Conservation (phyloP, 2,888 invertebrate genomes). For the Octonoba sinensis region DNA sequence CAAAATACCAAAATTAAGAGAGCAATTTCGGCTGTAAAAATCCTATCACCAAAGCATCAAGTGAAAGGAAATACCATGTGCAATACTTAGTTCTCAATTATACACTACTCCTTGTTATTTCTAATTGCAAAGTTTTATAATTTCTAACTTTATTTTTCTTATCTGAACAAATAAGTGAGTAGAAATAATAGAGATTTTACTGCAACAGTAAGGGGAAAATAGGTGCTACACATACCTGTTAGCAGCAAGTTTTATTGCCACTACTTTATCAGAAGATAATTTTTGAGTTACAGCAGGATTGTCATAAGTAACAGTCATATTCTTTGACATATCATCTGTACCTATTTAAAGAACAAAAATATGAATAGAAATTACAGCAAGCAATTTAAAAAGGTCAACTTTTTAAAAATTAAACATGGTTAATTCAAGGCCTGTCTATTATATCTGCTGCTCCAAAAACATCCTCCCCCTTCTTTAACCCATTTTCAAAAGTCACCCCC, state of each 20-base stretch:
- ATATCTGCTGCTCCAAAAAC: neutral
- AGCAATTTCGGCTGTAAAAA: too few relatives aligned
- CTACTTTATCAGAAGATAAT: constrained; percentile 78
- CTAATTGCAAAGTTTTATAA: too few relatives aligned
- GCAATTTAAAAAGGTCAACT: neutral
- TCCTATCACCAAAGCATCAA: too few relatives aligned
- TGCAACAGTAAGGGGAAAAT: too few relatives aligned
- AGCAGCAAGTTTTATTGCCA: constrained; percentile 82
- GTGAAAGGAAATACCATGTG: too few relatives aligned
- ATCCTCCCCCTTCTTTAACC: neutral
- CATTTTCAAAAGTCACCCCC: neutral
- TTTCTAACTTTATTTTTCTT: too few relatives aligned
- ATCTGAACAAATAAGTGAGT: too few relatives aligned
- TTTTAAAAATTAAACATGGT: too few relatives aligned
- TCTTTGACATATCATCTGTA: constrained; percentile 80
- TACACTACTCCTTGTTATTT: too few relatives aligned
- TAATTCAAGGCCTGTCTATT: neutral
- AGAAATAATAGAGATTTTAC: too few relatives aligned
- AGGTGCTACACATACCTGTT: constrained; percentile 71
- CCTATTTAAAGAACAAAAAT: constrained; percentile 76
- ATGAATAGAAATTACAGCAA: neutral
- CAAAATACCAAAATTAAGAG: too few relatives aligned
- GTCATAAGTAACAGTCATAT: constrained; percentile 78
- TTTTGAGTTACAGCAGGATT: constrained; percentile 75
- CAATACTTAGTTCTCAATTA: too few relatives aligned